Base-by-base conservation (phyloP, 2,888 invertebrate species). In the Drosophila lutescens region DNA sequence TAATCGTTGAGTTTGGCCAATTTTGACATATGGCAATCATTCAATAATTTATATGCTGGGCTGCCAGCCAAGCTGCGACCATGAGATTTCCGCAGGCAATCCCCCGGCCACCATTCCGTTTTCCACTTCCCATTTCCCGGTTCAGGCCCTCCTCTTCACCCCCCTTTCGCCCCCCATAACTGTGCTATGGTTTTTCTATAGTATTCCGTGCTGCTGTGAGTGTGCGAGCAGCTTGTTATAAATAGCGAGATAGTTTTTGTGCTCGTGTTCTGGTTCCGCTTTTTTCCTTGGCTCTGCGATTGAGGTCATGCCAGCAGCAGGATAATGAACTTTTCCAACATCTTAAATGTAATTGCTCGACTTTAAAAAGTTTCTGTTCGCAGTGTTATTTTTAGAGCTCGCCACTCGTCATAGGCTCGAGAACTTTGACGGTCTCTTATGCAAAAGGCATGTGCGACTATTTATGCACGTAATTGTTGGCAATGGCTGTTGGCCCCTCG, bases 221-320 rank as follows among this genome's bases (percentile, higher is more conserved):
- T 55, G 60, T 2, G 30, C 59, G 51, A 15, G 47, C 47, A 47
- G 30, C 47, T 63, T 49, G 85, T 67, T 85, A 88, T 79, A 85
- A 85, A 85, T 88, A 84, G 62, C 77, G 73, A 81, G 85, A 81
- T 77, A 81, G 85, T 84, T 85, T 86, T 78, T 86, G 72, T 68
- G 60, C 61, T 73, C 66, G 70, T 83, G 78, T 63, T 68, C 70
- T 69, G 74, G 69, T 76, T 72, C 63, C 51, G 55, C 60, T 69
- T 47, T 47, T 67, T 65, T 55, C 34, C 46, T 58, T 71, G 51
- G 46, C 61, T 60, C 47, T 56, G 54, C 60, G 65, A 85, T 88
- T 87, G 84, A 76, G 84, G 84, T 84, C 88, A 84, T 77, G 79
- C 79, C 77, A 79, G 77, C 77, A 73, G 70, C 55, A 86, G 84